Evolutionary conservation across 2,113 vertebrate genomes (phyloP).

Genomic region (Martes martes): DNA sequence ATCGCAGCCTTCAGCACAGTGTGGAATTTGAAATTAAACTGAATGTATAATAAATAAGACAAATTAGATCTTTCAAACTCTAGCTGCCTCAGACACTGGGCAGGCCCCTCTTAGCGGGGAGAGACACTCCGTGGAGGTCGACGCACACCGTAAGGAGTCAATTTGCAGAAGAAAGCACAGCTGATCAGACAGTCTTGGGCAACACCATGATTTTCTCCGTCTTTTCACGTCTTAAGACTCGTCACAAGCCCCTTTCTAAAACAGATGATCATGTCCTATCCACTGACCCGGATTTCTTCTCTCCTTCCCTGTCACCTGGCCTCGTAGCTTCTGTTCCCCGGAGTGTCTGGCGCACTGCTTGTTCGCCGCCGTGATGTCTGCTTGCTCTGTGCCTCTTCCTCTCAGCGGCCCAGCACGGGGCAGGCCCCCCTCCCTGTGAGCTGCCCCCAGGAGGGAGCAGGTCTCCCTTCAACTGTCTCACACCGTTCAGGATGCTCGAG

Average conservation of each 20-base stretch:
- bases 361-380: not conserved
- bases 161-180: not conserved
- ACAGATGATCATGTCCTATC: fast-evolving
- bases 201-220: fast-evolving
- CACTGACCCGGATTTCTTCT: not conserved
- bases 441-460: not conserved
- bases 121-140: not conserved
- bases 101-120: no score
- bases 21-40: not conserved
- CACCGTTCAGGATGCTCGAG: not conserved
- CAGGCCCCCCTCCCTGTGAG: fast-evolving
- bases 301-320: not conserved
- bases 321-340: fast-evolving
- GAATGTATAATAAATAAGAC: not conserved
- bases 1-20: not conserved
- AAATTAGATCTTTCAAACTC: not conserved
- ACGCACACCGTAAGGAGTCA: not conserved
- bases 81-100: fast-evolving
- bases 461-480: not conserved
- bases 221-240: not conserved
- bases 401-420: fast-evolving
- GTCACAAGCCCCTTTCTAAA: not conserved
- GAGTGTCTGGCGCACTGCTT: fast-evolving
- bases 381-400: not conserved
- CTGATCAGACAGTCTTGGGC: not conserved